Percentiles rank a stretch among this genome's conserved stretches.
phyloP scores from a whole-genome alignment of 30 jellyfish, hydroid and myxozoan genomes.

The Nemopilema nomurai region DNA sequence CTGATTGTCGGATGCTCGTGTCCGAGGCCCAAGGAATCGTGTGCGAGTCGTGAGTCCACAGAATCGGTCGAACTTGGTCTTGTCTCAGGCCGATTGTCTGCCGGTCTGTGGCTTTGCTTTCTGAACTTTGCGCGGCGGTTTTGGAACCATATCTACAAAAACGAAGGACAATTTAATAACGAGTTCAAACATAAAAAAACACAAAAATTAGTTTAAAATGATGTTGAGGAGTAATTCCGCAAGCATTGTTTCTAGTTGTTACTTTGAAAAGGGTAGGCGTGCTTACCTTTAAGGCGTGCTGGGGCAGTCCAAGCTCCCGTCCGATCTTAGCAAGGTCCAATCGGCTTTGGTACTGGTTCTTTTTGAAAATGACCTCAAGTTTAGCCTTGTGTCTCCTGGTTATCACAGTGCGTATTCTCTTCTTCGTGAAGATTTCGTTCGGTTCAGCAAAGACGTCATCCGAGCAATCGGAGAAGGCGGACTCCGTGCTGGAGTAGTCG shows the following conservation, averaged over 20 bases:
- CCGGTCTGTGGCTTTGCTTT: slow-evolving; percentile 25
- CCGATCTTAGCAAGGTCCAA: slow-evolving; percentile 33
- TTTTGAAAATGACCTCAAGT: slow-evolving; percentile 47
- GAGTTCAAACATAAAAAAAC: too few species aligned
- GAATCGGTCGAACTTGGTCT: slow-evolving; percentile 5
- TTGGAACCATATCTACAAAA: slow-evolving; percentile 60
- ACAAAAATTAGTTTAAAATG: neutral
- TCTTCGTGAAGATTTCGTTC: neutral
- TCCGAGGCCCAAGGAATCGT: neutral
- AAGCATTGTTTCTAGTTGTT: neutral
- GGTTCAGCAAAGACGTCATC: slow-evolving; percentile 45
- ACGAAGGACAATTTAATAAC: neutral
- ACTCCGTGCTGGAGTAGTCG: slow-evolving; percentile 46
- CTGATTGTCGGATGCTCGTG: neutral
- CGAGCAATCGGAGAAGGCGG: slow-evolving; percentile 44
- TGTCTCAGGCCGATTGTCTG: neutral
- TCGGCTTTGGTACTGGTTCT: slow-evolving; percentile 54
- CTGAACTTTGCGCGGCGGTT: slow-evolving; percentile 72
- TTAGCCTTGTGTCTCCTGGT: slow-evolving; percentile 39
- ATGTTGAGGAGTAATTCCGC: too few species aligned
- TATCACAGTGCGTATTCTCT: slow-evolving; percentile 43
- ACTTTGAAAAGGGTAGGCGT: neutral
- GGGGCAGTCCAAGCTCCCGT: slow-evolving; percentile 61
- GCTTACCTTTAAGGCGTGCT: slow-evolving; percentile 56
- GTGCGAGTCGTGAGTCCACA: neutral